A percentile compares a stretch with the other conserved stretches of the same genome.
Evolutionary conservation across 2,113 vertebrate genomes (phyloP).

Genomic region (Myiopsitta monachus): DNA sequence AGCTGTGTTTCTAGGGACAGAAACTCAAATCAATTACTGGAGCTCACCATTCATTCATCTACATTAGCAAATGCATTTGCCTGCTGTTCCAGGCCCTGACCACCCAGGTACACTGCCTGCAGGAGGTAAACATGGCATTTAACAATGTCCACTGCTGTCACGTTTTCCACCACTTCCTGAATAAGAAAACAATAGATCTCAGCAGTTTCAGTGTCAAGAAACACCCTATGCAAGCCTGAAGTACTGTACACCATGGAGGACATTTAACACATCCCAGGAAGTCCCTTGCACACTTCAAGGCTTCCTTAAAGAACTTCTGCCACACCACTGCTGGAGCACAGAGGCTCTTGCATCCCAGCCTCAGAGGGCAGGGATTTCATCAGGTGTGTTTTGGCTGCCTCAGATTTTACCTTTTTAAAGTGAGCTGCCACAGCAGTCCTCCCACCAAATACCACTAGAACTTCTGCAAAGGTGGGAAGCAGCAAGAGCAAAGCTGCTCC

Average conservation of each 20-base stretch:
- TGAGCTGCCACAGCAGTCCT: neutral
- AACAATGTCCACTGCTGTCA: neutral
- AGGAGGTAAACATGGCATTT: neutral
- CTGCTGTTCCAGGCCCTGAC: neutral
- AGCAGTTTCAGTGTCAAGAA: neutral
- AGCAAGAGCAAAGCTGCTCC: neutral
- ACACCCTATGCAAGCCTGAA: neutral
- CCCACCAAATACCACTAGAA: neutral
- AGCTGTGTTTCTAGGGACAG: neutral
- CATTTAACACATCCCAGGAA: neutral
- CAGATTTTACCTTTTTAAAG: neutral
- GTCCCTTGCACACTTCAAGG: neutral
- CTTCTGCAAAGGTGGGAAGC: neutral
- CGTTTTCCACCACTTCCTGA: neutral
- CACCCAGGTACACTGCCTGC: neutral
- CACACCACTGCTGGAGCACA: neutral
- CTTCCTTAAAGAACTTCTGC: neutral
- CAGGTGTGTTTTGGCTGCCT: neutral
- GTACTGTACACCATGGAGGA: neutral
- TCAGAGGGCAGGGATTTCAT: neutral
- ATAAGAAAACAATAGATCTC: neutral
- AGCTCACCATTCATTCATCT: neutral
- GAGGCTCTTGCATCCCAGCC: neutral
- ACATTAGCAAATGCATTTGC: neutral
- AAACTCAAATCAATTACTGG: neutral